Percentiles rank a stretch among this genome's conserved stretches.
Conservation (phyloP, 2,113 vertebrate species). For the Irena cyanogastra region DNA sequence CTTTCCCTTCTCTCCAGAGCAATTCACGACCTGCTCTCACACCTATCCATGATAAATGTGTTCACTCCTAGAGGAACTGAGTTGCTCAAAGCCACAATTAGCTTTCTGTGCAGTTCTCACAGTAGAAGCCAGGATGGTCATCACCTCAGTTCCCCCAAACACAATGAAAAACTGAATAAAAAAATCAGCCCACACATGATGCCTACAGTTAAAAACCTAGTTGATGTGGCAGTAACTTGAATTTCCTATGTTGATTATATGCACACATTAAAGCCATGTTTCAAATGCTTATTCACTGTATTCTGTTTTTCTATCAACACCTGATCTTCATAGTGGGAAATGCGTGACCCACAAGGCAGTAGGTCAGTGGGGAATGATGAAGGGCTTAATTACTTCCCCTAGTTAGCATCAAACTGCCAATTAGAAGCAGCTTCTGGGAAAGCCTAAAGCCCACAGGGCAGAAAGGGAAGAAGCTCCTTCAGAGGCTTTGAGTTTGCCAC, state of each 20-base stretch:
- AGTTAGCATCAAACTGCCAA: neutral
- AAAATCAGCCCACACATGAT: rapidly evolving
- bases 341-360: neutral
- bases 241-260: neutral
- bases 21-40: neutral
- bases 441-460: neutral
- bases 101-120: neutral
- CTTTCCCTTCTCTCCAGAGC: neutral
- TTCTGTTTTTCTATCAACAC: neutral
- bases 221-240: neutral
- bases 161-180: neutral
- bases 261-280: neutral
- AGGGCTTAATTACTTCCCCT: constrained; percentile 1
- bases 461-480: neutral
- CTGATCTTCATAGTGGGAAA: neutral
- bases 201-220: neutral
- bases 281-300: neutral
- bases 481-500: neutral
- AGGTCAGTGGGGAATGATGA: neutral
- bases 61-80: neutral
- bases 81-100: neutral
- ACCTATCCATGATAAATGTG: neutral
- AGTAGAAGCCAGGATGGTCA: neutral
- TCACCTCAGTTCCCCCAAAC: neutral
- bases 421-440: neutral